Percentiles rank a stretch among this genome's conserved stretches.
Conservation (phyloP, 2,113 vertebrate genomes). For the Sylvilagus bachmani region DNA sequence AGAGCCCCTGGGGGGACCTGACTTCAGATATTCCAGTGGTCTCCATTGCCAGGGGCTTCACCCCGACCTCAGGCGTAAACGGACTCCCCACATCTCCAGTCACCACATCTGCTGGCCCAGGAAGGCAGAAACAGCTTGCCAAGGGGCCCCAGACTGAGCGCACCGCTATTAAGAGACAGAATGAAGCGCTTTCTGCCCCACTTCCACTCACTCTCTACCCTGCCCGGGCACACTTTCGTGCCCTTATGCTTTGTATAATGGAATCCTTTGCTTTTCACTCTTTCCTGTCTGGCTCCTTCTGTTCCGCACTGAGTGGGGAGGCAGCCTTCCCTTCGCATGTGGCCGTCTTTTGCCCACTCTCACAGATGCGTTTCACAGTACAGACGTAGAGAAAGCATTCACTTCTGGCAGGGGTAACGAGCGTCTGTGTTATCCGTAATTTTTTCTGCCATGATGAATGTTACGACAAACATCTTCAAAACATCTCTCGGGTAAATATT, state of each 20-base stretch:
- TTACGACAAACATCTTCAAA: not conserved
- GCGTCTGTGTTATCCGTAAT: not conserved
- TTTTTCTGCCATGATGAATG: not conserved
- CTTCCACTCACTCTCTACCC: too few species aligned
- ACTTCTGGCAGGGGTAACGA: not conserved
- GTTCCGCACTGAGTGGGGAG: not conserved
- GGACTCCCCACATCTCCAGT: not conserved
- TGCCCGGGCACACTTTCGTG: not conserved
- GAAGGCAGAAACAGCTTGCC: not conserved
- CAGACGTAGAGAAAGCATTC: too few species aligned
- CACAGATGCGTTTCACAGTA: not conserved
- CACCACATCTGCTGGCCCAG: not conserved
- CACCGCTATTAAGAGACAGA: not conserved
- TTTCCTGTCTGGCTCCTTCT: not conserved
- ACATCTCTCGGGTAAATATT: not conserved
- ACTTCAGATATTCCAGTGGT: not conserved
- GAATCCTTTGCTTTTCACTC: not conserved
- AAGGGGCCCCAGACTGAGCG: not conserved
- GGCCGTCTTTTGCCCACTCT: not conserved
- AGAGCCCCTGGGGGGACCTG: conserved; percentile 68
- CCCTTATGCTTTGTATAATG: not conserved
- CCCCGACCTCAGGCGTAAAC: not conserved
- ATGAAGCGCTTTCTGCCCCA: too few species aligned
- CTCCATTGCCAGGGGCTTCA: not conserved
- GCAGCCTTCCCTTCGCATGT: not conserved